phyloP scores from a whole-genome alignment of 2,113 vertebrate species.

The Echinops telfairi region DNA sequence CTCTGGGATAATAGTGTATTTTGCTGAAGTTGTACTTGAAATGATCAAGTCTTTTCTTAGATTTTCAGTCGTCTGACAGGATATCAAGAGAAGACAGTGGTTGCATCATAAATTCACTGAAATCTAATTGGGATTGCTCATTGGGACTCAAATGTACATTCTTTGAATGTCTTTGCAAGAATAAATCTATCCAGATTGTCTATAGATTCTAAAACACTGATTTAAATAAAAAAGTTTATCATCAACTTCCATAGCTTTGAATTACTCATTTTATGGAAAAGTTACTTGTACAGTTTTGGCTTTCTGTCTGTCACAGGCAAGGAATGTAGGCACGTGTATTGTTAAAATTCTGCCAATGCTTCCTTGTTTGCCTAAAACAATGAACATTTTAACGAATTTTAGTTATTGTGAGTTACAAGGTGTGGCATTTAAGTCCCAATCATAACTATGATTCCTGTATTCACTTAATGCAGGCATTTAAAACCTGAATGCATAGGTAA shows the following conservation, averaged over 20 bases:
- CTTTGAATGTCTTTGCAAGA: conserved; percentile 54
- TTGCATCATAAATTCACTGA: conserved; percentile 33
- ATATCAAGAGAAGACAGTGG: conserved; percentile 69
- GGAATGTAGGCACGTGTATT: conserved; percentile 32
- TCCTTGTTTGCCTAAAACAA: conserved; percentile 29
- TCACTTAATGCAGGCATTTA: conserved; percentile 13
- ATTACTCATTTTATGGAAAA: not conserved
- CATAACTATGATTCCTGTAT: conserved; percentile 25
- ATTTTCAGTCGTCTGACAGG: conserved; percentile 62
- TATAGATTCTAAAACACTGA: conserved; percentile 4
- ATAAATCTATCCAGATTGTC: conserved; percentile 44
- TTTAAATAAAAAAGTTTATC: not conserved
- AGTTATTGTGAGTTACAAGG: conserved; percentile 21
- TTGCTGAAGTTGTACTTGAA: conserved; percentile 77
- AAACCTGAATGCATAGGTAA: conserved; percentile 2
- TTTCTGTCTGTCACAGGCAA: conserved; percentile 38
- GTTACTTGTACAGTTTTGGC: not conserved
- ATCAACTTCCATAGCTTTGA: conserved; percentile 49
- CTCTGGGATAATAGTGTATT: conserved; percentile 68
- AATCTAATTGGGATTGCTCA: conserved; percentile 23
- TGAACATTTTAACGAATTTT: conserved; percentile 57
- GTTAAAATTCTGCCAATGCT: conserved; percentile 24
- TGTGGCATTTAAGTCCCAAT: conserved; percentile 53
- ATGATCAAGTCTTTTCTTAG: conserved; percentile 49
- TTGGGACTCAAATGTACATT: conserved; percentile 11